These are phyloP conservation scores for Acanthosepion esculentum DNA, from an alignment of 2,888 invertebrate species.

Conservation along the genomic window DNA sequence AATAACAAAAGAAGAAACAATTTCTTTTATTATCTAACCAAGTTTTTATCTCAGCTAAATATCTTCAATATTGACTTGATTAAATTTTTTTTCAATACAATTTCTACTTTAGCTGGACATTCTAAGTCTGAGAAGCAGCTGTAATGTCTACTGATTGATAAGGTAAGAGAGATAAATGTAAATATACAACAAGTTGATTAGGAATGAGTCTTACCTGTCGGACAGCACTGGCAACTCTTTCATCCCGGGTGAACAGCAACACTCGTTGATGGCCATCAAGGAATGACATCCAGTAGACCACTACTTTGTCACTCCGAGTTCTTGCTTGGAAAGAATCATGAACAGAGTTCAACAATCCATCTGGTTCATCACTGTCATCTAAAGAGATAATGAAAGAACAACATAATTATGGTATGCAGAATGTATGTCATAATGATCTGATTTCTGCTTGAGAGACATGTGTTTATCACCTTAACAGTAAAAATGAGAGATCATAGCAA, in stretches of 20 bases:
- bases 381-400: slow-evolving; percentile 44
- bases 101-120: neutral
- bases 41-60: no score
- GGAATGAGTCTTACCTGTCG: slow-evolving; percentile 70
- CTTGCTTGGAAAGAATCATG: slow-evolving; percentile 76
- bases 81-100: neutral
- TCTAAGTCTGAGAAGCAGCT: slow-evolving; percentile 2
- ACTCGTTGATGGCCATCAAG: slow-evolving; percentile 85
- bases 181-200: neutral
- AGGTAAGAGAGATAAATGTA: neutral
- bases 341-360: slow-evolving; percentile 58
- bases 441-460: no score
- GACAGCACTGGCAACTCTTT: slow-evolving; percentile 81
- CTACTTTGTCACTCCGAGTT: slow-evolving; percentile 84
- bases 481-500: no score
- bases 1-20: neutral
- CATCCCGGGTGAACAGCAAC: slow-evolving; percentile 84
- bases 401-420: neutral
- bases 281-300: slow-evolving; percentile 87
- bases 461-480: no score
- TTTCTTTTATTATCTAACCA: neutral
- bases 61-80: no score
- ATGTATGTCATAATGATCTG: neutral
- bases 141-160: neutral
- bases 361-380: slow-evolving; percentile 75